These are phyloP conservation scores for Parus major DNA, from an alignment of 2,113 vertebrate genomes.

Conservation along the genomic window DNA sequence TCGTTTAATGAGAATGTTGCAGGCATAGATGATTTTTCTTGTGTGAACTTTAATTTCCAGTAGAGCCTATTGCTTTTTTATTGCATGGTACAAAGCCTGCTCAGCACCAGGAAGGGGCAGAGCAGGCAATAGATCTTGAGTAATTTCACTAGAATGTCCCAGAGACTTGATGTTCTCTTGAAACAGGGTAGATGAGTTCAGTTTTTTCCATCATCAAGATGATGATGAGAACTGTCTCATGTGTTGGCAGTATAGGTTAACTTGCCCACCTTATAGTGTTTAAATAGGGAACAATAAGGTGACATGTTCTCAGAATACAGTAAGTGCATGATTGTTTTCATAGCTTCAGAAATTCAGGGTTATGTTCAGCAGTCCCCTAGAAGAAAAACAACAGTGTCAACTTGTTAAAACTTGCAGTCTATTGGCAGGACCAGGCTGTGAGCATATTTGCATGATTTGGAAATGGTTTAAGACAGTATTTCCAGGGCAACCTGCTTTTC, in stretches of 20 bases:
- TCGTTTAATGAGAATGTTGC: not conserved
- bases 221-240: accelerated
- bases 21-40: not conserved
- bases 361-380: not conserved
- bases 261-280: not conserved
- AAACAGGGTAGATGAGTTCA: not conserved
- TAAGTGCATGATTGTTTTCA: not conserved
- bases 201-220: not conserved
- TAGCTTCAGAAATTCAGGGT: not conserved
- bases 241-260: not conserved
- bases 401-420: not conserved
- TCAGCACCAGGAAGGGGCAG: not conserved
- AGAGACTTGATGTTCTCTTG: not conserved
- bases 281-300: not conserved
- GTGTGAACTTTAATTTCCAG: not conserved
- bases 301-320: not conserved
- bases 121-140: not conserved
- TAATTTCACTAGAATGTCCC: not conserved
- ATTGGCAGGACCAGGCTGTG: not conserved
- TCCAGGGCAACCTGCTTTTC: not conserved
- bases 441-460: not conserved
- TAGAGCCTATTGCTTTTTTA: not conserved
- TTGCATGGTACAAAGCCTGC: not conserved
- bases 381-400: not conserved
- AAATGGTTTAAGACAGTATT: not conserved